Conservation (phyloP, 2,797 vertebrate species). For the Cynopterus sphinx region DNA sequence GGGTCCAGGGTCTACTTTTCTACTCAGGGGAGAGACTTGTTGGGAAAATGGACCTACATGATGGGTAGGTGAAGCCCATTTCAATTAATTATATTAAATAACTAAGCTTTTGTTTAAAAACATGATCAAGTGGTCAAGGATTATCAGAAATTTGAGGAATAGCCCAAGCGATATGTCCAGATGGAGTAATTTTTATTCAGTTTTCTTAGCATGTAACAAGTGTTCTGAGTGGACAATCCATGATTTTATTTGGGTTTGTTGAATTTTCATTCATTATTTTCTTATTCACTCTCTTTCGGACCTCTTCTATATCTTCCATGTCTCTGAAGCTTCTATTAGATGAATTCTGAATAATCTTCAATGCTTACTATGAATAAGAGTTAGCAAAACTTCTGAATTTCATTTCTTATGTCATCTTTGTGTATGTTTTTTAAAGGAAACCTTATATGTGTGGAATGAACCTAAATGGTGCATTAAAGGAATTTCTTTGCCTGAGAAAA, state of each 20-base stretch:
- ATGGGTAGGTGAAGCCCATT: neutral
- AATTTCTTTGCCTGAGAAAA: conserved; percentile 91
- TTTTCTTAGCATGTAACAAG: neutral
- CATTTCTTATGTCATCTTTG: conserved; percentile 2
- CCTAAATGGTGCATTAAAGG: conserved; percentile 94
- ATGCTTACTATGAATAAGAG: neutral
- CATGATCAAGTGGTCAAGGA: neutral
- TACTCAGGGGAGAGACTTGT: neutral
- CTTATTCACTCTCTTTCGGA: neutral
- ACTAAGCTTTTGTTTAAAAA: neutral
- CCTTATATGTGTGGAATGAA: conserved; percentile 96
- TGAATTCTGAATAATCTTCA: neutral
- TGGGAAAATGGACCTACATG: neutral
- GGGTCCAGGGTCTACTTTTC: neutral
- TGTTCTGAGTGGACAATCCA: neutral
- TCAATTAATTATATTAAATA: neutral
- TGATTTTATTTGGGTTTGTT: neutral
- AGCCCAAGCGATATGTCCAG: neutral
- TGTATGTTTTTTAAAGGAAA: conserved; percentile 87
- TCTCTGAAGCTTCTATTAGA: neutral
- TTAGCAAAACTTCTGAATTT: neutral
- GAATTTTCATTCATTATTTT: neutral
- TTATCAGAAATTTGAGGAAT: neutral
- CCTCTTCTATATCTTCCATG: neutral
- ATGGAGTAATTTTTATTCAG: neutral